Conservation (phyloP, 2,888 invertebrate species). For the Shargacucullia verbasci region DNA sequence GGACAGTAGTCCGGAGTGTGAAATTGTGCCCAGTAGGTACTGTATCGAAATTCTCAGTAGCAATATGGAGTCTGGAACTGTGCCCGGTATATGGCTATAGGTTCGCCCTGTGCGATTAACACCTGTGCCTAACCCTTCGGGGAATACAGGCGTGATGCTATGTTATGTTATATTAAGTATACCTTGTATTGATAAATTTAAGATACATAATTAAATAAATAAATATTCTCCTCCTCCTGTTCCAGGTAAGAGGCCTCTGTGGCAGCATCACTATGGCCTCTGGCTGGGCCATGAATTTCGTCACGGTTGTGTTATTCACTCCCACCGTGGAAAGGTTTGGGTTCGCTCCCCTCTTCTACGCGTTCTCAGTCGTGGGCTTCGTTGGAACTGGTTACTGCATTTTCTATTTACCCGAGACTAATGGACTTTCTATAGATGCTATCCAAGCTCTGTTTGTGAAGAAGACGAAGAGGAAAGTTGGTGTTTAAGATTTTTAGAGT, state of each 20-base stretch:
- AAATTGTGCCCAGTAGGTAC: too few species aligned
- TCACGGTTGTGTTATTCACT: conserved; percentile 76
- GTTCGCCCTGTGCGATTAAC: too few species aligned
- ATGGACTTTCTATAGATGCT: conserved; percentile 77
- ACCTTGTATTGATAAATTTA: too few species aligned
- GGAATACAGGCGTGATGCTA: too few species aligned
- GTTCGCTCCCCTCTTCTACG: conserved; percentile 76
- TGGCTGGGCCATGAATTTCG: conserved; percentile 78
- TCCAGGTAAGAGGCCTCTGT: conserved; percentile 76
- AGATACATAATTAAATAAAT: too few species aligned
- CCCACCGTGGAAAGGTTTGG: conserved; percentile 74
- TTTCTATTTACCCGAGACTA: conserved; percentile 82
- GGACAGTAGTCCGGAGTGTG: too few species aligned
- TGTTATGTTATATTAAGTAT: too few species aligned
- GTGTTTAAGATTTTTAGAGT: conserved; percentile 4
- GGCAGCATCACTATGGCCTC: conserved; percentile 71
- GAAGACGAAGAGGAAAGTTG: conserved; percentile 52
- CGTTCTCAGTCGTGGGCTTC: conserved; percentile 75
- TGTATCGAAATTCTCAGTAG: too few species aligned
- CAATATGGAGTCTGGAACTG: too few species aligned
- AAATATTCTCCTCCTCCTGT: too few species aligned
- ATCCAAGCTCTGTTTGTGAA: conserved; percentile 76
- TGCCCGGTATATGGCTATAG: too few species aligned
- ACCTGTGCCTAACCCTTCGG: too few species aligned
- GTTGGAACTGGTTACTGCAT: conserved; percentile 73